Evolutionary conservation across 1,140 invertebrate species (phyloP).

Genomic region (Lepidurus couesii): DNA sequence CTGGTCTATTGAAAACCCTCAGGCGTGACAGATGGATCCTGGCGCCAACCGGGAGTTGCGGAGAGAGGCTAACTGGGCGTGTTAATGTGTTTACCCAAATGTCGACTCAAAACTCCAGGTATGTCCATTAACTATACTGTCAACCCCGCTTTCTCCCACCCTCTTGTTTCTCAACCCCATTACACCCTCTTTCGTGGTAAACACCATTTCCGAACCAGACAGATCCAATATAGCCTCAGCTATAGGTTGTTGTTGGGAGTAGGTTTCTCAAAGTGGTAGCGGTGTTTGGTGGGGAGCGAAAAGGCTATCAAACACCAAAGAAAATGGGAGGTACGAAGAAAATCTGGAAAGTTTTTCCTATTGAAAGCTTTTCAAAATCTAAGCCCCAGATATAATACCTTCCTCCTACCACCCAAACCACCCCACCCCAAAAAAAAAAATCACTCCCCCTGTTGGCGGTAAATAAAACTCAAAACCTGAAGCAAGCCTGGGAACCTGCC

Average conservation of each 20-base stretch:
- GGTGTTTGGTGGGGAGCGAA: neutral
- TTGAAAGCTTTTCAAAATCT: neutral
- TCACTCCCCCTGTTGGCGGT: neutral
- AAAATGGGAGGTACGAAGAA: neutral
- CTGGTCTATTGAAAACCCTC: neutral
- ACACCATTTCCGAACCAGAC: neutral
- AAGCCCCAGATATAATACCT: neutral
- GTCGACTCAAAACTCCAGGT: slow-evolving; percentile 10
- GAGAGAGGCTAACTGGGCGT: neutral
- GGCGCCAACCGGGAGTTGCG: neutral
- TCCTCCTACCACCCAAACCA: neutral
- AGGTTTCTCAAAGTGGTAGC: neutral
- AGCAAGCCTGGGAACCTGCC: neutral
- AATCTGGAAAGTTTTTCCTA: neutral
- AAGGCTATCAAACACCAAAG: neutral
- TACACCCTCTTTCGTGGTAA: slow-evolving; percentile 1
- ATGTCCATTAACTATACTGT: slow-evolving; percentile 16
- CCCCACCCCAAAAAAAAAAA: neutral
- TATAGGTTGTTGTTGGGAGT: neutral
- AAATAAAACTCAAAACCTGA: neutral
- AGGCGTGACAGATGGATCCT: slow-evolving; percentile 15
- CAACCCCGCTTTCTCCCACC: neutral
- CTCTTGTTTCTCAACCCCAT: slow-evolving; percentile 6
- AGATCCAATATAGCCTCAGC: neutral
- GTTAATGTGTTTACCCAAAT: slow-evolving; percentile 19